Percentiles rank a stretch among this genome's conserved stretches.
phyloP scores from a whole-genome alignment of 1,140 invertebrate species.

The Aphelenchoides besseyi region DNA sequence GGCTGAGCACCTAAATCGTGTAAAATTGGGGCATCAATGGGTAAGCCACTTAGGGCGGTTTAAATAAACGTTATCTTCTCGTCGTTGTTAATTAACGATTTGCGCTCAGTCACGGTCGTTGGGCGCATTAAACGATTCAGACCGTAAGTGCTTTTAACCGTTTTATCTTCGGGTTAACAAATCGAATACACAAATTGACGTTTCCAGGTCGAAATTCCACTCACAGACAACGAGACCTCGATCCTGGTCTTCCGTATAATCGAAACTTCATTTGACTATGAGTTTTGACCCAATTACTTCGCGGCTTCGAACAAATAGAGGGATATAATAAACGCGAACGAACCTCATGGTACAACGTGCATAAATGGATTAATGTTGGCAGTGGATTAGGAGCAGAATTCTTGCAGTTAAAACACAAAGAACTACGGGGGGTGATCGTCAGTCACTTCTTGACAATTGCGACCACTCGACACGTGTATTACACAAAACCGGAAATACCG shows the following conservation, averaged over 20 bases:
- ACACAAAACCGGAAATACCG: neutral
- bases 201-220: too few relatives aligned
- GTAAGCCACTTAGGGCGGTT: neutral
- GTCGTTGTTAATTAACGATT: neutral
- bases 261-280: too few relatives aligned
- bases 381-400: neutral
- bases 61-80: neutral
- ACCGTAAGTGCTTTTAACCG: too few relatives aligned
- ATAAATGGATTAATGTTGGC: neutral
- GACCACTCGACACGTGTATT: too few relatives aligned
- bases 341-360: too few relatives aligned
- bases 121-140: neutral
- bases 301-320: too few relatives aligned
- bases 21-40: neutral
- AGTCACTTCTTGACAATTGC: constrained; percentile 1
- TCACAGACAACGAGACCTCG: too few relatives aligned
- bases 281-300: too few relatives aligned
- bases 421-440: neutral
- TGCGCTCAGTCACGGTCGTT: neutral
- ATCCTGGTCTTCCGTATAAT: too few relatives aligned
- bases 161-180: too few relatives aligned
- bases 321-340: too few relatives aligned
- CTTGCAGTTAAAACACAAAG: neutral
- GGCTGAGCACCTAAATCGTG: constrained; percentile 1
- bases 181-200: too few relatives aligned